Evolutionary conservation across 2,113 vertebrate genomes (phyloP).

Genomic region (Sclerurus mexicanus): DNA sequence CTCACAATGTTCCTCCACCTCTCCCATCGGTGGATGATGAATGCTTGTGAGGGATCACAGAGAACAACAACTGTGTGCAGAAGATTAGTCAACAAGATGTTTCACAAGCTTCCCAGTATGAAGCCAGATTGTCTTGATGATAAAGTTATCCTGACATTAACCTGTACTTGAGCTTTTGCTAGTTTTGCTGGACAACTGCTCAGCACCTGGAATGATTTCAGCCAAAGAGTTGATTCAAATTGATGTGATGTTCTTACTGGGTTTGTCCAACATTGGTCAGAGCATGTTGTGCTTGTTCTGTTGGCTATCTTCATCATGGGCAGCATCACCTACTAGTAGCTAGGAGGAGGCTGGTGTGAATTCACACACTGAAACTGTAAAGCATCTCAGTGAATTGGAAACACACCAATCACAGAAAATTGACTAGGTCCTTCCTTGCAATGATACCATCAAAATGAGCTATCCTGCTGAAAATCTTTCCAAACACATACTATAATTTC

Average conservation of each 20-base stretch:
- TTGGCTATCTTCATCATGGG: not conserved
- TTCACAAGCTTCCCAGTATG: not conserved
- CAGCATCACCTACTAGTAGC: not conserved
- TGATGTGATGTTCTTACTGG: not conserved
- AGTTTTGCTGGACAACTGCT: not conserved
- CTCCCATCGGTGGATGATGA: fast-evolving
- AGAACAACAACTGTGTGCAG: not conserved
- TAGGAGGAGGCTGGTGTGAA: not conserved
- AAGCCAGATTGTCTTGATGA: not conserved
- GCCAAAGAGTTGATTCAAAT: not conserved
- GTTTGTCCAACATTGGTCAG: not conserved
- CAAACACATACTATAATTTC: not conserved
- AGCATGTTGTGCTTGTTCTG: not conserved
- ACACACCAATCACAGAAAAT: not conserved
- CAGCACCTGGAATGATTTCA: not conserved
- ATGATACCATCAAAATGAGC: not conserved
- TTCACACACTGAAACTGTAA: not conserved
- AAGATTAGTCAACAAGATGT: not conserved
- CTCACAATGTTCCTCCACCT: not conserved
- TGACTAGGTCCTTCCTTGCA: not conserved
- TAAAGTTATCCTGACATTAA: not conserved
- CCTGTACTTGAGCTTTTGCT: not conserved
- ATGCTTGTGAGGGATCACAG: not conserved
- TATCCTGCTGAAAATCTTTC: not conserved
- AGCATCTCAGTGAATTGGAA: not conserved